A percentile compares a stretch with the other conserved stretches of the same genome.
phyloP scores from a whole-genome alignment of 1,140 invertebrate genomes.

The Leptonema lineaticorne region DNA sequence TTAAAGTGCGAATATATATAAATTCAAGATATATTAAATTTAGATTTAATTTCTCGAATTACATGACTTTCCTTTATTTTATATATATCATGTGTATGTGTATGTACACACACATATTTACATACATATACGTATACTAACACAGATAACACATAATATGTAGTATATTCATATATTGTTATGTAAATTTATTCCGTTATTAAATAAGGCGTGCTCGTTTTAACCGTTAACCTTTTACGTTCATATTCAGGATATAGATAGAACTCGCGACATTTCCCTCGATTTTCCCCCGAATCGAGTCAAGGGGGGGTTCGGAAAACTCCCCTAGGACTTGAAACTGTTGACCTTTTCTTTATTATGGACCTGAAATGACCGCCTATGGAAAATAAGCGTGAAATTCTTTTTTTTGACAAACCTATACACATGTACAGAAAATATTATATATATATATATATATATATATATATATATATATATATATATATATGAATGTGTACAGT shows the following conservation, averaged over 20 bases:
- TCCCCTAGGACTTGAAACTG: background rate
- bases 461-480: no score
- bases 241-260: background rate
- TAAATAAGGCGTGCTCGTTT: no score
- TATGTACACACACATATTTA: background rate
- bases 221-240: background rate
- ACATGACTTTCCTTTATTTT: no score
- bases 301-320: background rate
- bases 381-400: background rate
- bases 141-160: no score
- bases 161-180: no score
- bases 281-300: background rate
- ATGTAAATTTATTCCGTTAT: no score
- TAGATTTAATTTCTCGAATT: no score
- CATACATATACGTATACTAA: background rate
- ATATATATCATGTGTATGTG: background rate
- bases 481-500: no score
- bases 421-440: background rate
- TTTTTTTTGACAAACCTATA: background rate
- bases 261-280: no score
- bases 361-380: background rate
- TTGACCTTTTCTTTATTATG: conserved; percentile 11
- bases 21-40: no score
- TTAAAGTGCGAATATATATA: no score
- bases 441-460: background rate